These are phyloP conservation scores for Pachydiplax longipennis DNA, from an alignment of 2,888 invertebrate species.

Conservation along the genomic window DNA sequence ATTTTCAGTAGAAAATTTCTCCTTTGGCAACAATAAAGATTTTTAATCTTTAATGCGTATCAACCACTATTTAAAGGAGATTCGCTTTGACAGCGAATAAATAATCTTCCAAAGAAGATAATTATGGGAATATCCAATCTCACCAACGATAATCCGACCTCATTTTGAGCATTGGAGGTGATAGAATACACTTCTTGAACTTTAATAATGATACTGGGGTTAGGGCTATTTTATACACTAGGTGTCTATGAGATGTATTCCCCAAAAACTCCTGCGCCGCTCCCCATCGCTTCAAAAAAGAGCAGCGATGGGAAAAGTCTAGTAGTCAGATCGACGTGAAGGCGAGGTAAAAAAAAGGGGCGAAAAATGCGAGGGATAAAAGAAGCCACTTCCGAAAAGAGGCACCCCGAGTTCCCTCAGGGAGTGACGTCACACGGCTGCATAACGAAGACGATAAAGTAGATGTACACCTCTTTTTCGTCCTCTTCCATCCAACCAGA, in stretches of 20 bases:
- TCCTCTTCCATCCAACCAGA: neutral
- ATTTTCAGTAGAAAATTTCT: too few relatives aligned
- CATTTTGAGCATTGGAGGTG: too few relatives aligned
- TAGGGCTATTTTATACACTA: neutral
- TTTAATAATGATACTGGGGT: too few relatives aligned
- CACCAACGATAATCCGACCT: neutral
- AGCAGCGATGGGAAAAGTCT: neutral
- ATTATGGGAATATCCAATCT: neutral
- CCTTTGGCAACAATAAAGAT: too few relatives aligned
- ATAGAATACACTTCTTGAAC: too few relatives aligned
- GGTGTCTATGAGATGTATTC: neutral
- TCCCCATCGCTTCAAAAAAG: neutral
- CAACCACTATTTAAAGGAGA: neutral
- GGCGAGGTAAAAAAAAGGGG: neutral
- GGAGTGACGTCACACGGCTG: slow-evolving; percentile 33
- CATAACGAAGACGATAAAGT: slow-evolving; percentile 11
- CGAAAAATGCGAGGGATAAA: neutral
- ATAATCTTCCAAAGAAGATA: neutral
- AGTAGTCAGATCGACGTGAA: neutral
- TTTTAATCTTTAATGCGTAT: neutral
- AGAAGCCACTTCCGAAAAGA: slow-evolving; percentile 12
- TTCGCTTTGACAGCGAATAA: neutral
- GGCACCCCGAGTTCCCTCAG: neutral
- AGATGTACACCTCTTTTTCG: neutral
- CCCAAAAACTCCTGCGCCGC: neutral